Evolutionary conservation across 2,888 invertebrate genomes (phyloP).

Genomic region (Anoplius nigerrimus): DNA sequence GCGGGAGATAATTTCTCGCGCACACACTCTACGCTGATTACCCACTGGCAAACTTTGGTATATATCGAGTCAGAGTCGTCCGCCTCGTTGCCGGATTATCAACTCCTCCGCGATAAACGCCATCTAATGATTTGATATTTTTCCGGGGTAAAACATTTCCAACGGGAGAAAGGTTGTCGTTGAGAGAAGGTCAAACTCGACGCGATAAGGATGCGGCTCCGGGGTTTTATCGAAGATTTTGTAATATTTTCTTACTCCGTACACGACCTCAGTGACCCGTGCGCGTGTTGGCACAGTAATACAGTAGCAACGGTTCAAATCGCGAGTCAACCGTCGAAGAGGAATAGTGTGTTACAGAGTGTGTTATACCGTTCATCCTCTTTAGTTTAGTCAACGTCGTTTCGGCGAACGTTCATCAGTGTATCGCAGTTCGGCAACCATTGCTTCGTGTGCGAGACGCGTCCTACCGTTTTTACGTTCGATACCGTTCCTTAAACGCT

Average conservation of each 20-base stretch:
- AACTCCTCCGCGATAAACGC: neutral
- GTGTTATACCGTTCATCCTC: neutral
- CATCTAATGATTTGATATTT: slow-evolving; percentile 11
- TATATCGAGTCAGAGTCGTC: no score
- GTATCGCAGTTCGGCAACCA: no score
- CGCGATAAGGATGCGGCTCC: slow-evolving; percentile 39
- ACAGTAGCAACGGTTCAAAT: slow-evolving; percentile 6
- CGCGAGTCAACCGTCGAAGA: neutral
- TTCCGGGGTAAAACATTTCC: slow-evolving; percentile 16
- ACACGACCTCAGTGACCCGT: slow-evolving; percentile 44
- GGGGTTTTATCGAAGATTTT: slow-evolving; percentile 62
- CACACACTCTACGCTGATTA: no score
- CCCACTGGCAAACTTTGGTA: no score
- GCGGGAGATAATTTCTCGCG: no score
- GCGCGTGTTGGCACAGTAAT: slow-evolving; percentile 30
- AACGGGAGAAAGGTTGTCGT: slow-evolving; percentile 10
- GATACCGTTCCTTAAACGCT: neutral
- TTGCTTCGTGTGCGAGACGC: no score
- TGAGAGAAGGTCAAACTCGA: slow-evolving; percentile 28
- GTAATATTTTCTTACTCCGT: slow-evolving; percentile 54
- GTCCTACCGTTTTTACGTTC: no score
- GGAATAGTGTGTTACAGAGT: slow-evolving; percentile 12
- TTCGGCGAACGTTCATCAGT: no score
- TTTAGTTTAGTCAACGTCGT: no score
- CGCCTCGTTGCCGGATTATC: neutral